Evolutionary conservation across 2,797 vertebrate genomes (phyloP).

Genomic region (Liparis tanakae): DNA sequence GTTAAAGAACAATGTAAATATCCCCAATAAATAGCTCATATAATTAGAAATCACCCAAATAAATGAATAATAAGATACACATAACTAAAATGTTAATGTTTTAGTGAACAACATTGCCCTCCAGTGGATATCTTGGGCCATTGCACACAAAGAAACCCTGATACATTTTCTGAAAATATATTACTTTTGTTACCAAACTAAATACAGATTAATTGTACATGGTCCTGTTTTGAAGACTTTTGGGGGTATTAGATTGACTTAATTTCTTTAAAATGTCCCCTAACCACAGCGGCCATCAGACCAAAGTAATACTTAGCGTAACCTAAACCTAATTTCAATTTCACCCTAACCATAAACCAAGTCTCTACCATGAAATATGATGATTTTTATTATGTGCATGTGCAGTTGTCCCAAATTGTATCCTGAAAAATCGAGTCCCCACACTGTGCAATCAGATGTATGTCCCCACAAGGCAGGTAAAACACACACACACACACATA

Average conservation of each 20-base stretch:
- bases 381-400: not conserved
- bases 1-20: constrained; percentile 26
- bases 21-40: not conserved
- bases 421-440: not conserved
- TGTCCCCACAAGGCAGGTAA: no score
- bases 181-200: not conserved
- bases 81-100: not conserved
- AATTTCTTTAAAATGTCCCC: not conserved
- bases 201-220: not conserved
- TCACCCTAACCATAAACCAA: not conserved
- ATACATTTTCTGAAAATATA: not conserved
- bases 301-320: no score
- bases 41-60: not conserved
- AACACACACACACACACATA: not conserved
- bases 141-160: not conserved
- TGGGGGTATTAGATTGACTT: not conserved
- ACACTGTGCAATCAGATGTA: not conserved
- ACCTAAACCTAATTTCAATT: not conserved
- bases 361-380: not conserved
- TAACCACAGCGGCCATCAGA: no score
- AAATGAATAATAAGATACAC: constrained; percentile 16
- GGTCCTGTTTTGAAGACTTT: not conserved
- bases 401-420: not conserved
- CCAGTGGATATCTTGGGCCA: constrained; percentile 42
- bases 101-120: constrained; percentile 61